Percentiles rank a stretch among this genome's conserved stretches.
Evolutionary conservation across 2,797 vertebrate species (phyloP).

Genomic region (Characodon lateralis): DNA sequence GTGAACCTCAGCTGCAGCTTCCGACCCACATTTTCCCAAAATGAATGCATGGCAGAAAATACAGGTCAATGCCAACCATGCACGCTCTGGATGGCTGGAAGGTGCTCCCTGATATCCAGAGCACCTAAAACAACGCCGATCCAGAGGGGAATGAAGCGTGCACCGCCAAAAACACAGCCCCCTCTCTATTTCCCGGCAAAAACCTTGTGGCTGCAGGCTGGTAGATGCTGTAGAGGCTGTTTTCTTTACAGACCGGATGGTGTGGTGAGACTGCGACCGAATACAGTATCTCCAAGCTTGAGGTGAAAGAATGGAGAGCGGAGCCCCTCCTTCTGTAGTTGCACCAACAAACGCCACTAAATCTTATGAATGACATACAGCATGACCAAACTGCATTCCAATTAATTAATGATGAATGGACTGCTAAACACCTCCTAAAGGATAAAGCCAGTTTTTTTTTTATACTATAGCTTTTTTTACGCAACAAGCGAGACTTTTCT

Average conservation of each 20-base stretch:
- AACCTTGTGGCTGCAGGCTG: conserved; percentile 12
- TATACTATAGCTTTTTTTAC: too few species aligned
- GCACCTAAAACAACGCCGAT: conserved; percentile 26
- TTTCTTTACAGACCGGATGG: conserved; percentile 31
- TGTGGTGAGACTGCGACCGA: conserved; percentile 26
- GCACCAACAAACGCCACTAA: conserved; percentile 35
- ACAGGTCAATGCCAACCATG: conserved; percentile 23
- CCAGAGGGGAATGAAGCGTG: conserved; percentile 15
- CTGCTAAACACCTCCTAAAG: neutral
- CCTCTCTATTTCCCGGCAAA: conserved; percentile 5
- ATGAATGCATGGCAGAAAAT: conserved; percentile 19
- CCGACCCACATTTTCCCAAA: conserved; percentile 14
- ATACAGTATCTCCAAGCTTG: conserved; percentile 29
- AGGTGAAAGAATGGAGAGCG: conserved; percentile 50
- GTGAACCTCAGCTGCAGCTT: conserved; percentile 1
- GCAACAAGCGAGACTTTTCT: neutral
- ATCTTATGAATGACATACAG: conserved; percentile 54
- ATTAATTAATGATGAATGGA: neutral
- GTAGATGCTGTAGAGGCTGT: conserved; percentile 8
- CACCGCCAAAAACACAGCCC: conserved; percentile 1
- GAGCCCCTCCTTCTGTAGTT: conserved; percentile 51
- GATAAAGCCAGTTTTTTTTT: neutral
- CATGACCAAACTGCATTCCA: neutral
- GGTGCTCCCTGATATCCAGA: conserved; percentile 25
- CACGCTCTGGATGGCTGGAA: conserved; percentile 25